Base-by-base conservation (phyloP, 2,113 vertebrate species). In the Hyla sarda region DNA sequence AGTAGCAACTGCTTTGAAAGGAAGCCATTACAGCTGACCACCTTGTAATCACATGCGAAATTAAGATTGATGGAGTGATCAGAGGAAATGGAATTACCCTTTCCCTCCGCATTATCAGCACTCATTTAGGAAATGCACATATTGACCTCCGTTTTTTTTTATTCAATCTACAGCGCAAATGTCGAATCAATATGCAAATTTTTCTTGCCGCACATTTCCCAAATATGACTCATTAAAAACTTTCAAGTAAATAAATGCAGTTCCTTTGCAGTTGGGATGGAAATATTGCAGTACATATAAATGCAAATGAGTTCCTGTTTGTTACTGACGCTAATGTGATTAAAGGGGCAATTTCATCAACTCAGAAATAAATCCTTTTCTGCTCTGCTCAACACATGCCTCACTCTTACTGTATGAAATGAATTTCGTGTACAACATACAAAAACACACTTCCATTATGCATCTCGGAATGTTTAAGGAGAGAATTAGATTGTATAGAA, bases 141-240 rank as follows among this genome's bases (percentile, higher is more conserved):
- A 91, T 91, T 94, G 94, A 94, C 94, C 94, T 94, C 93, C 92
- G 90, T 93, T 90, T 92, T 93, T 56, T n/a, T 94, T 92, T 91
- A 92, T 91, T 93, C 93, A 93, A 93, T 94, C 91, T 93, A 91
- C 89, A 82, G 89, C 90, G 93, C 91, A 92, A 93, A 93, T 92
- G 90, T 92, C 91, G 94, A 92, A 91, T 92, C 92, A 92, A 93
- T 89, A 90, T 90, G 90, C 90, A 93, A 92, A 92, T 93, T 90
- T 90, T 60, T 30, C 86, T 76, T 85, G 0, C 85, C 23, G 88
- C 90, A 88, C 73, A 89, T 91, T 90, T 93, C 86, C 89, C 89
- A 80, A 91, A 90, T 91, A 90, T 86, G 89, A 89, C 77, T 88
- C 90, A 90, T 91, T 92, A 90, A 88, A 92, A 92, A 89, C 88